Conservation (phyloP, 2,113 vertebrate genomes). For the Xiphorhynchus elegans region DNA sequence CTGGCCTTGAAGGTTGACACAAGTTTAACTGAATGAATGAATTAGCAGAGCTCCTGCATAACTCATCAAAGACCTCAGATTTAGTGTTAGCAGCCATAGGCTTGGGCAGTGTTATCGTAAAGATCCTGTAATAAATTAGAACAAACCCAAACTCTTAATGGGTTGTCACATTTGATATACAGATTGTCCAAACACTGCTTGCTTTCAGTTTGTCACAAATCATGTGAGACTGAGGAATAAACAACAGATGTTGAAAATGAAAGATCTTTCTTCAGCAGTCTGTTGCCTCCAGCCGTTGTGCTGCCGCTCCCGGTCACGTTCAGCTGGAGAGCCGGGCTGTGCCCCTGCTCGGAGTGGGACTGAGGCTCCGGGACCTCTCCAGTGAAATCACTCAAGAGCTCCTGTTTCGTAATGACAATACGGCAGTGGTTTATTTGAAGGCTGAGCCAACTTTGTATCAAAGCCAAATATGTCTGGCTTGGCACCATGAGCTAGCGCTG, state of each 20-base stretch:
- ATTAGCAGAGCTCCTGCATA: not conserved
- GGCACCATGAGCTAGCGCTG: not conserved
- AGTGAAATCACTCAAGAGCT: conserved; percentile 10
- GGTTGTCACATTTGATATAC: not conserved
- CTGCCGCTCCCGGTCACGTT: not conserved
- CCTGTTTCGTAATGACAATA: not conserved
- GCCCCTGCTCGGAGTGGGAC: not conserved
- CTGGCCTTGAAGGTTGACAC: not conserved
- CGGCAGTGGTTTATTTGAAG: conserved; percentile 53
- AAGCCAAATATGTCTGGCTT: conserved; percentile 61
- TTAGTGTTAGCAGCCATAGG: fast-evolving
- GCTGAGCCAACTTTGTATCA: conserved; percentile 29
- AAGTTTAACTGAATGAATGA: not conserved
- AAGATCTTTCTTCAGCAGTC: not conserved
- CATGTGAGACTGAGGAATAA: not conserved
- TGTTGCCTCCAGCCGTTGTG: not conserved
- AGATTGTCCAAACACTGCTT: not conserved
- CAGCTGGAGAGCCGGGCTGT: not conserved
- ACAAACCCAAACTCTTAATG: not conserved
- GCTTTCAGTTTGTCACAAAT: not conserved
- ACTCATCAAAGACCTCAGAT: not conserved
- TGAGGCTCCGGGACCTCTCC: not conserved
- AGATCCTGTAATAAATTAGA: not conserved
- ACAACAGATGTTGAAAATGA: not conserved
- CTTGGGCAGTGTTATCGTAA: not conserved